These are phyloP conservation scores for Podotricha telesiphe DNA, from an alignment of 2,888 invertebrate species.

Conservation along the genomic window DNA sequence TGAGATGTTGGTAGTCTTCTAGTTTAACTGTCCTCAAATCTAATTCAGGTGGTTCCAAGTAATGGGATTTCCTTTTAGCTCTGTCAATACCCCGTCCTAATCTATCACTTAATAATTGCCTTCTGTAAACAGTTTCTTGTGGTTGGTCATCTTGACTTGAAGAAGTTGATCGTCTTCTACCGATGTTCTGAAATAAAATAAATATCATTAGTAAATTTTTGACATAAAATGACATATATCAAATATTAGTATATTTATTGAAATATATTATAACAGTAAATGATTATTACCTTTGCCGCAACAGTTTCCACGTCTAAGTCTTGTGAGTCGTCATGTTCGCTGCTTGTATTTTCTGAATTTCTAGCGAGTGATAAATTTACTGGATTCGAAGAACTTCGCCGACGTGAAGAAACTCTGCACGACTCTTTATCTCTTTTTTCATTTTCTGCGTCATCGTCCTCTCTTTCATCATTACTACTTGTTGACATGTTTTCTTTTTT, in stretches of 20 bases:
- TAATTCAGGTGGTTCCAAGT: slow-evolving; percentile 87
- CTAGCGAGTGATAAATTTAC: slow-evolving; percentile 89
- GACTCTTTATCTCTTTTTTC: slow-evolving; percentile 81
- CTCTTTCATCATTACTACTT: slow-evolving; percentile 80
- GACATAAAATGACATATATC: too few relatives aligned
- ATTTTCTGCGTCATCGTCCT: slow-evolving; percentile 77
- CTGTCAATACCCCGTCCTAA: slow-evolving; percentile 85
- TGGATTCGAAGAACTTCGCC: slow-evolving; percentile 91
- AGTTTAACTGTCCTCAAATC: slow-evolving; percentile 86
- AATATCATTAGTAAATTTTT: not conserved
- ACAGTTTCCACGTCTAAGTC: slow-evolving; percentile 82
- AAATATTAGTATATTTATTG: not conserved
- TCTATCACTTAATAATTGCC: slow-evolving; percentile 85
- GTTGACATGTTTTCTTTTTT: slow-evolving; percentile 82
- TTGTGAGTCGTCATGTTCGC: slow-evolving; percentile 82
- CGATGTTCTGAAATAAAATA: slow-evolving; percentile 65
- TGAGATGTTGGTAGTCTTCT: slow-evolving; percentile 86
- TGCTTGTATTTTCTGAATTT: slow-evolving; percentile 83
- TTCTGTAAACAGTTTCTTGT: slow-evolving; percentile 82
- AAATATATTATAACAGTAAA: not conserved
- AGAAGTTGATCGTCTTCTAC: slow-evolving; percentile 78
- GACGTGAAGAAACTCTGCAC: slow-evolving; percentile 81
- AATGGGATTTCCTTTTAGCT: slow-evolving; percentile 85
- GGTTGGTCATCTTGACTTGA: slow-evolving; percentile 80
- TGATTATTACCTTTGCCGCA: slow-evolving; percentile 72